Evolutionary conservation across 2,113 vertebrate species (phyloP), one percentile per base, ranked within the genome.

Genomic region (Noturus placidus): DNA sequence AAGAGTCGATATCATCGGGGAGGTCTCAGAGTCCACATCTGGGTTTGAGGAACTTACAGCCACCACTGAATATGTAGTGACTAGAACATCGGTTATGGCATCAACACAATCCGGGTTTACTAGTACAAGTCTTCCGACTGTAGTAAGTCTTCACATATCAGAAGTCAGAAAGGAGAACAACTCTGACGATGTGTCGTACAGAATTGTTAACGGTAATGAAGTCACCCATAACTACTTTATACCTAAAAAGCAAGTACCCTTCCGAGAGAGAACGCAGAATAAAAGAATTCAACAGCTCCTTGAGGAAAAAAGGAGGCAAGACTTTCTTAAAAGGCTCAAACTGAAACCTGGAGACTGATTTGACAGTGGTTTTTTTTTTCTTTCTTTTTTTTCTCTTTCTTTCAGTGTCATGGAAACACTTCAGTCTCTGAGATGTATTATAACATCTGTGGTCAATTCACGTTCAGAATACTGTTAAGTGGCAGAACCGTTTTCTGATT

Each of bases 241-340:
- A 65, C 95, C 94, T 1, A 94, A 91, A 88, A 95, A 94, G 89
- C 95, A 52, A 20, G 84, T 84, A 15, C 93, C 91, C 13, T 92
- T 92, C 0, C 94, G 94, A 0, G 97, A 98, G 93, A 96, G 94
- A 94, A 99, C 97, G 5, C 97, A 95, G 88, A 99, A 99, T 95
- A 96, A 95, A 93, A 95, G 97, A 77, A 99, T 99, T 92, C 97
- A 99, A 89, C 94, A 98, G 94, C 95, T 99, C 87, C 96, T 99
- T 30, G 96, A 96, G 2, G 97, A 97, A 91, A 97, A 95, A 88
- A 94, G 92, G 0, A 91, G 80, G 3, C 90, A 92, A 88, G 95
- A 92, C 17, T 57, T 90, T 57, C 67, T 91, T 61, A 91, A 42
- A 87, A 85, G 93, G 91, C 83, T 94, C 25, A 95, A 92, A 81